These are phyloP conservation scores for Pyrgus malvae DNA, from an alignment of 2,888 invertebrate genomes.

Conservation along the genomic window DNA sequence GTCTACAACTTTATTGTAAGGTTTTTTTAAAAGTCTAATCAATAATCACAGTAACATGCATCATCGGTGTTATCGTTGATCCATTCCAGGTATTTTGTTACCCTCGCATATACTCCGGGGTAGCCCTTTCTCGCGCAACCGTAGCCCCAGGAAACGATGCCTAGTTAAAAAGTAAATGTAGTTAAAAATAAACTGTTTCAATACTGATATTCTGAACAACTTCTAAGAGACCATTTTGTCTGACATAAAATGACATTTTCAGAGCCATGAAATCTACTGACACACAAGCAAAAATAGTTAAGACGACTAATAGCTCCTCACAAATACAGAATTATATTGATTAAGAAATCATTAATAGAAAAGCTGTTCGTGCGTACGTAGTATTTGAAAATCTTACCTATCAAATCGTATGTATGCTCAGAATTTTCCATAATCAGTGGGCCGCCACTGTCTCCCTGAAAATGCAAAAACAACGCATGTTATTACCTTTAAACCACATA, in stretches of 20 bases:
- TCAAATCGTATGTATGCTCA: conserved; percentile 87
- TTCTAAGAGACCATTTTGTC: no score
- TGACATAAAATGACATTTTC: no score
- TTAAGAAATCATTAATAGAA: no score
- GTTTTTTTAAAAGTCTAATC: background rate
- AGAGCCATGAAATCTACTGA: no score
- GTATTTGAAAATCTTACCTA: conserved; percentile 83
- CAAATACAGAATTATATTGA: no score
- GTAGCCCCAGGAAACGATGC: conserved; percentile 93
- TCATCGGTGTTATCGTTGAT: conserved; percentile 88
- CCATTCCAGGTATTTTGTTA: conserved; percentile 92
- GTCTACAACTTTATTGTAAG: background rate
- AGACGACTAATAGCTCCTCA: no score
- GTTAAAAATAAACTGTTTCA: background rate
- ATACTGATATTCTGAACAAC: no score
- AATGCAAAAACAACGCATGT: background rate
- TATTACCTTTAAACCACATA: no score
- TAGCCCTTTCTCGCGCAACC: conserved; percentile 93
- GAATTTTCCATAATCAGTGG: conserved; percentile 87
- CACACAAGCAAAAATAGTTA: no score
- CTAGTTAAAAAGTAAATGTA: conserved; percentile 58
- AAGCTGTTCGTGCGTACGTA: no score
- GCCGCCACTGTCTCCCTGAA: conserved; percentile 89
- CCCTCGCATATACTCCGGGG: conserved; percentile 92
- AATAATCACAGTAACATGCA: conserved; percentile 88